Evolutionary conservation across 2,797 vertebrate genomes (phyloP), one percentile per base, ranked within the genome.

Genomic region (Microcaecilia unicolor): DNA sequence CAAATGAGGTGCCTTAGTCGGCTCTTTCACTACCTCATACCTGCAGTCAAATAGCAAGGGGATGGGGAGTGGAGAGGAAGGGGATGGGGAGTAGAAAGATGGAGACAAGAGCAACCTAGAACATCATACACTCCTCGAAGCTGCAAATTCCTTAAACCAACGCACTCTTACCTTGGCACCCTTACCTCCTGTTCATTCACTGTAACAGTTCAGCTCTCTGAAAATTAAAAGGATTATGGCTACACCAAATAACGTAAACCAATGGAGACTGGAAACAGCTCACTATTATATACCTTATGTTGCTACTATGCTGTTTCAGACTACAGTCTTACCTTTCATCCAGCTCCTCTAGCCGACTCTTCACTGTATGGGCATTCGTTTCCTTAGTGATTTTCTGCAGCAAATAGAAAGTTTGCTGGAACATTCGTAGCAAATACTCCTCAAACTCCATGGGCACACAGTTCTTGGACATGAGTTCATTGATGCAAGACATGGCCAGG

Each of bases 381-480:
- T 98, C 91, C 51, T 79, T 72, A 35, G 84, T 85, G 58, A 99
- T 86, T 79, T 88, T 92, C 76, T 99, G 95, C 56, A 99, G 86
- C 58, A 98, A 89, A 76, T 96, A 97, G 77, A 98, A 98, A 4
- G 96, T 97, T 77, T 99, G 96, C 81, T 99, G 96, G 80, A 98
- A 98, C 89, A 97, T 96, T 21, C 94, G 85, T 34, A 99, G 79
- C 60, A 98, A 81, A 59, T 97, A 99, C 57, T 98, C 93, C 79
- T 98, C 94, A 17, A 99, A 99, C 61, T 98, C 95, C 82, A 95
- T 59, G 9, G 96, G 96, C 70, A 98, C 95, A 1, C 96, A 99
- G 88, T 99, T 99, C 82, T 99, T 99, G 44, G 92, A 96, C 85
- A 99, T 93, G 27, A 99, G 87, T 76, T 99, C 96, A 9, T 98